Base-by-base conservation (phyloP, 2,797 vertebrate species). In the Novumbra hubbsi region DNA sequence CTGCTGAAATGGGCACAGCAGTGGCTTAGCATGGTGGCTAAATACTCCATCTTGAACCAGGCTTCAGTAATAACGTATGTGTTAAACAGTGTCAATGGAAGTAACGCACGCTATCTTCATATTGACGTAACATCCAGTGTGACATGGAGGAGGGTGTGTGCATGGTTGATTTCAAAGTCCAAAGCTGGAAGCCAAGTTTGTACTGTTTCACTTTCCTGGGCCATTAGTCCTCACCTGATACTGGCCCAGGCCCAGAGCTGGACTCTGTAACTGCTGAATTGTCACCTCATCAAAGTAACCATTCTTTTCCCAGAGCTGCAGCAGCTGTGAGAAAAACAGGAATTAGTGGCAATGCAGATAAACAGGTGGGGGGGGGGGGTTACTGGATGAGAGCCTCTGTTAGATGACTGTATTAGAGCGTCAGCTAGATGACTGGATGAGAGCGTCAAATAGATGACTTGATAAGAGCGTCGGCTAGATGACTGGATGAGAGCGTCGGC, bases 281-380 rank as follows among this genome's bases (percentile, higher is more conserved):
- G 97, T 98, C 70, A 96, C 91, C 15, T 99, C 98, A 0, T 99
- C 94, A 62, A 99, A 99, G 89, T 99, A 99, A 4, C 97, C 95
- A 0, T 99, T 99, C 83, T 99, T 99, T 84, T 99, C 98, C 98
- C 98, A 99, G 0, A 99, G 93, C 81, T 97, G 97, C 75, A 99
- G 91, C 74, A 99, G 91, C 98, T 99, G 82, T 11, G 49, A 57
- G 49, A 65, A 14, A 17, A 21, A 5, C 1, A 63, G 7, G 1
- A 57, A 57, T 21, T 12, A 57, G 11, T 19, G 16, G 5, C n/a
- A 57, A 57, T 21, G 41, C 41, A 2, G 41, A 45, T 34, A 34
- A 34, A 2, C 41, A 45, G 41, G 34, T 38, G 34, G n/a, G n/a
- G n/a, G n/a, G n/a, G n/a, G 32, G 32, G 5, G 32, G 32, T 34